Evolutionary conservation across 1,140 invertebrate species (phyloP).

Genomic region (Brachystomella parvula): DNA sequence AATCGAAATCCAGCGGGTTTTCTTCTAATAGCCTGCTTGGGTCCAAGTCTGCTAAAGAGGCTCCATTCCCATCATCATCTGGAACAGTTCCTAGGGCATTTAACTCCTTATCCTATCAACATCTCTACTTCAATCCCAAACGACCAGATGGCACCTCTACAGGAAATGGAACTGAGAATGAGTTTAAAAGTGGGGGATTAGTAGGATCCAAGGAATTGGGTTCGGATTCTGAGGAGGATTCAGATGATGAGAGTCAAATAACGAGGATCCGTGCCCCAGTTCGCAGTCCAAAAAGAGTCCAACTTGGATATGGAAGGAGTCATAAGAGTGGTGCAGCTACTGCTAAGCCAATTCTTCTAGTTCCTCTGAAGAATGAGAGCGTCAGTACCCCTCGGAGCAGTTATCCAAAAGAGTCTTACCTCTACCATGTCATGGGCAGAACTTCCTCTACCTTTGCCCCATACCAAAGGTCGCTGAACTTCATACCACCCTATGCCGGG

Average conservation of each 20-base stretch:
- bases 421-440: slow-evolving; percentile 36
- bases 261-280: slow-evolving; percentile 7
- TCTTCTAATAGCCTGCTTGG: slow-evolving; percentile 25
- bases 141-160: too few species aligned
- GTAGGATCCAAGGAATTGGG: too few species aligned
- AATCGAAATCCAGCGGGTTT: background rate
- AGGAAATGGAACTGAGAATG: background rate
- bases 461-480: slow-evolving; percentile 38
- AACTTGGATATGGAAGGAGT: background rate
- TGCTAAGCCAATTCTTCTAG: slow-evolving; percentile 28
- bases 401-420: slow-evolving; percentile 37
- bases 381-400: slow-evolving; percentile 25
- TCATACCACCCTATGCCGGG: slow-evolving; percentile 16
- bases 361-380: slow-evolving; percentile 35
- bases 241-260: background rate
- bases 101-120: background rate
- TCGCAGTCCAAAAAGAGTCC: background rate
- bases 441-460: slow-evolving; percentile 37
- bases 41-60: too few species aligned
- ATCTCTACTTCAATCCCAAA: background rate
- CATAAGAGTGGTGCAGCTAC: background rate
- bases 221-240: slow-evolving; percentile 15
- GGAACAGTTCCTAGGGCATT: background rate
- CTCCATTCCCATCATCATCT: background rate
- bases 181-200: slow-evolving; percentile 5